Percentiles rank a stretch among this genome's conserved stretches.
Conservation (phyloP, 2,113 vertebrate species). For the Narcine bancroftii region DNA sequence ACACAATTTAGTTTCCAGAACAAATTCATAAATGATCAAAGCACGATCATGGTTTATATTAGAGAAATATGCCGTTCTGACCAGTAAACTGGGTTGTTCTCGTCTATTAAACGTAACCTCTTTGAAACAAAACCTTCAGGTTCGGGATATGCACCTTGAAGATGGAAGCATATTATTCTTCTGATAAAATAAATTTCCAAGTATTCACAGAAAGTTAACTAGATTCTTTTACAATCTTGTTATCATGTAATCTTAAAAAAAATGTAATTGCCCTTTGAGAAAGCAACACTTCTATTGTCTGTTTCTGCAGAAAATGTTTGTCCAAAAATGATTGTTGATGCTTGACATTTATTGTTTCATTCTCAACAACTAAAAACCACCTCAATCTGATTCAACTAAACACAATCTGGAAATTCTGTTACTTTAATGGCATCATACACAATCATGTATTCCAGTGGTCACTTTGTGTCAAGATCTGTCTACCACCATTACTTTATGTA, state of each 20-base stretch:
- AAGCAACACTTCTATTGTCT: neutral
- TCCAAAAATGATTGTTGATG: neutral
- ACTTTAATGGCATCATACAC: neutral
- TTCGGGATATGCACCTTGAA: neutral
- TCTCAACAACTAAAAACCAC: neutral
- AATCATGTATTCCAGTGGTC: neutral
- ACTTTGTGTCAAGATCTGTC: neutral
- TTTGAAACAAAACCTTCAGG: neutral
- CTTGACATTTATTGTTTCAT: neutral
- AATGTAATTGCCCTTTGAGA: neutral
- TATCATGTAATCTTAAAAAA: neutral
- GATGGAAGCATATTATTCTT: neutral
- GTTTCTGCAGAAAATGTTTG: slow-evolving; percentile 1
- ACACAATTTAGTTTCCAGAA: slow-evolving; percentile 12
- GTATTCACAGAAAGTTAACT: neutral
- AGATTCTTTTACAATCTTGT: neutral
- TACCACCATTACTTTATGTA: neutral
- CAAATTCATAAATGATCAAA: neutral
- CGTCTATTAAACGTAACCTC: neutral
- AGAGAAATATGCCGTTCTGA: neutral
- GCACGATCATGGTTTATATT: neutral
- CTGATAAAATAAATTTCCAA: neutral
- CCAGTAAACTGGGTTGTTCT: neutral
- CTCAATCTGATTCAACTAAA: slow-evolving; percentile 18
- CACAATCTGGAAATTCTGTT: neutral